These are phyloP conservation scores for Semotilus atromaculatus DNA, from an alignment of 2,797 vertebrate genomes.

Conservation along the genomic window DNA sequence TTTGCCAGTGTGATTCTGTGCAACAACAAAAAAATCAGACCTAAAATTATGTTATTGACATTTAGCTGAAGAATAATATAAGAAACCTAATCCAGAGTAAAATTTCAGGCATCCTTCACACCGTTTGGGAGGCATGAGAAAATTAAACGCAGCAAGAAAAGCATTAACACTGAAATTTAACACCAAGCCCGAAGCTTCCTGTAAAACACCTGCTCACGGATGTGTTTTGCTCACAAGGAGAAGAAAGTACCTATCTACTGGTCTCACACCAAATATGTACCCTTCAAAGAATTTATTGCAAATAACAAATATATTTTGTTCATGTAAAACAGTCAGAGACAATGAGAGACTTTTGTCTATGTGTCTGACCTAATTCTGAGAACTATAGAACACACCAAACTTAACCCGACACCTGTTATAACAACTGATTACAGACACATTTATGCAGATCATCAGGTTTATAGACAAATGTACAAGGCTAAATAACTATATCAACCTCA, in stretches of 20 bases:
- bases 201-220: conserved; percentile 67
- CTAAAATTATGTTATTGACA: background rate
- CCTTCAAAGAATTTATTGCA: conserved; percentile 68
- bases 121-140: conserved; percentile 51
- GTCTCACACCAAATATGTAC: conserved; percentile 59
- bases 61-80: background rate
- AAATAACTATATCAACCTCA: background rate
- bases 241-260: conserved; percentile 62
- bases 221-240: conserved; percentile 66
- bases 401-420: conserved; percentile 20
- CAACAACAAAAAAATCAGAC: too few relatives aligned
- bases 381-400: conserved; percentile 51
- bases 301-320: conserved; percentile 60
- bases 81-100: conserved; percentile 22
- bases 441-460: conserved; percentile 8
- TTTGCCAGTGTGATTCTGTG: background rate
- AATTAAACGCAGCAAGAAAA: conserved; percentile 43
- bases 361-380: conserved; percentile 36
- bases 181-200: conserved; percentile 44
- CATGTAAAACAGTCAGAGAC: conserved; percentile 59
- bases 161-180: conserved; percentile 52
- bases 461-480: background rate
- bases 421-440: conserved; percentile 6
- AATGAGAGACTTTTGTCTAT: conserved; percentile 38
- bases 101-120: conserved; percentile 13